These are phyloP conservation scores for Paramisgurnus dabryanus DNA, from an alignment of 2,113 vertebrate species.

Conservation along the genomic window DNA sequence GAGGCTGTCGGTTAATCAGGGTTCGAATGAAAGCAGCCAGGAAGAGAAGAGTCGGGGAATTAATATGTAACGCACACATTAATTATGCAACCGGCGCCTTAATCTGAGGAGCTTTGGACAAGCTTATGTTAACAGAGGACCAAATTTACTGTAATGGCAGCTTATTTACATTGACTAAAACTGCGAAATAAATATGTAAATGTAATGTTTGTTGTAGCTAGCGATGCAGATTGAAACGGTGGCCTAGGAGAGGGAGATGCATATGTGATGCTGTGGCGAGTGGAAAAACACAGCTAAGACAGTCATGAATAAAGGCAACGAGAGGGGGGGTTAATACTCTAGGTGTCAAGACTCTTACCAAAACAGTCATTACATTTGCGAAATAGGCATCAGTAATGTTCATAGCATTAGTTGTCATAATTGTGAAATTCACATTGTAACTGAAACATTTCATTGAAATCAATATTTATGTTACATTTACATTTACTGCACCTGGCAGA, in stretches of 20 bases:
- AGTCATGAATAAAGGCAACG: slow-evolving; percentile 1
- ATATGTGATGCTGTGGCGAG: slow-evolving; percentile 71
- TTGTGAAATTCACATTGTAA: too few relatives aligned
- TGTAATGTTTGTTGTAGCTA: slow-evolving; percentile 99
- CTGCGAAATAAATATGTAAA: slow-evolving; percentile 99
- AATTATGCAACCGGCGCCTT: slow-evolving; percentile 95
- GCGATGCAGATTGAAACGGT: slow-evolving; percentile 85
- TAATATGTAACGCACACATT: slow-evolving; percentile 86
- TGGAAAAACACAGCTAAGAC: slow-evolving; percentile 56
- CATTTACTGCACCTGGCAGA: too few relatives aligned
- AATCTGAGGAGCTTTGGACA: slow-evolving; percentile 94
- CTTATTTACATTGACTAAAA: slow-evolving; percentile 99
- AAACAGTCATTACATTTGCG: not conserved
- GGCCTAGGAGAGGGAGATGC: slow-evolving; percentile 70
- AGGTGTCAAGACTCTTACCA: slow-evolving; percentile 1
- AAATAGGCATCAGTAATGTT: too few relatives aligned
- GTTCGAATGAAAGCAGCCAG: slow-evolving; percentile 72
- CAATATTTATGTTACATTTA: too few relatives aligned
- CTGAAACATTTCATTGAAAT: too few relatives aligned
- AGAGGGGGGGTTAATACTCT: not conserved
- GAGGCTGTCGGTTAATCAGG: slow-evolving; percentile 74
- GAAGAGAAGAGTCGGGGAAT: slow-evolving; percentile 77
- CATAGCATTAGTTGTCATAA: too few relatives aligned
- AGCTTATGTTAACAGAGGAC: slow-evolving; percentile 98
- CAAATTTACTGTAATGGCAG: slow-evolving; percentile 99